These are phyloP conservation scores for Rhabdomys dilectus DNA, from an alignment of 2,113 vertebrate species.

Conservation along the genomic window DNA sequence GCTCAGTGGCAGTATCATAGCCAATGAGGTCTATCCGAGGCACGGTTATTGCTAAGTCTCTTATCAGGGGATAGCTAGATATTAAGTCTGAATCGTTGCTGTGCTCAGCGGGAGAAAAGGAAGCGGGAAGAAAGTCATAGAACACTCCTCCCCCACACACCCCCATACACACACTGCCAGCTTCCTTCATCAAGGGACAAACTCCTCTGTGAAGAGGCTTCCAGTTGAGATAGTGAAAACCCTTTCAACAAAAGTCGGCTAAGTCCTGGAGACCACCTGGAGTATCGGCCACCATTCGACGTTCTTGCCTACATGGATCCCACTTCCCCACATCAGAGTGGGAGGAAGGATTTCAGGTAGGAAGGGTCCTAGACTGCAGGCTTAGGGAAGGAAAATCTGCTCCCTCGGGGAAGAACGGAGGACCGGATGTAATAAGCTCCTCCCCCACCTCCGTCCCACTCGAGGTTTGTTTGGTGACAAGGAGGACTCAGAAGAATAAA, in stretches of 20 bases:
- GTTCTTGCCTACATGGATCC: neutral
- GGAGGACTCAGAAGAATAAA: neutral
- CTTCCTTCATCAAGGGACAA: neutral
- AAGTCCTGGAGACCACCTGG: neutral
- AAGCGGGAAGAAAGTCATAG: neutral
- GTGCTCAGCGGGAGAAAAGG: neutral
- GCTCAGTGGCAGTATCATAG: no score
- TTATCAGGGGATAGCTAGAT: neutral
- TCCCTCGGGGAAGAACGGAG: neutral
- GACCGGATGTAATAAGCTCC: neutral
- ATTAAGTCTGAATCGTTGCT: neutral
- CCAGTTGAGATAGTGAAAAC: neutral
- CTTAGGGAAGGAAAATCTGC: neutral
- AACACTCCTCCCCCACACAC: rapidly evolving
- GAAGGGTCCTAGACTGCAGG: neutral
- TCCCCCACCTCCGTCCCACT: neutral
- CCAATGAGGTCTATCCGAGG: no score
- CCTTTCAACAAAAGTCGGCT: neutral
- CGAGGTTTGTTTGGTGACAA: neutral
- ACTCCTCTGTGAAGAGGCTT: neutral
- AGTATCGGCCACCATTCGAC: neutral
- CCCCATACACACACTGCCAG: neutral
- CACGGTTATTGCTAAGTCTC: no score
- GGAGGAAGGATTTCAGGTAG: neutral
- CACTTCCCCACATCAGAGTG: neutral